phyloP scores from a whole-genome alignment of 2,797 vertebrate species.

The Lagorchestes hirsutus region DNA sequence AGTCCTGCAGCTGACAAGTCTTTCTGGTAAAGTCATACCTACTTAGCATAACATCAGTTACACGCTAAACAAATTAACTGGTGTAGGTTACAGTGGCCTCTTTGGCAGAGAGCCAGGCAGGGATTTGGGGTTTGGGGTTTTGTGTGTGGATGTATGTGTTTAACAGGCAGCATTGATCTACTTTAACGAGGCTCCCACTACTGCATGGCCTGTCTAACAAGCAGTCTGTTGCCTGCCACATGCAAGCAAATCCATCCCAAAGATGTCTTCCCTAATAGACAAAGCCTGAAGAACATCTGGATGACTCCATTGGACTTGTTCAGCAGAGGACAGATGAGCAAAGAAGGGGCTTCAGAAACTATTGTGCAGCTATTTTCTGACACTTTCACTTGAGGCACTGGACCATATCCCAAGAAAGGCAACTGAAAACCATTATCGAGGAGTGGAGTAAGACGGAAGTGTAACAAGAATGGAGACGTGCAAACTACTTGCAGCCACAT shows the following conservation, averaged over 20 bases:
- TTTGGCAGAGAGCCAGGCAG: slow-evolving; percentile 74
- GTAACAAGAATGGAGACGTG: slow-evolving; percentile 24
- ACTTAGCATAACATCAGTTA: slow-evolving; percentile 76
- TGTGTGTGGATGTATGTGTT: slow-evolving; percentile 78
- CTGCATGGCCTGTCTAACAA: slow-evolving; percentile 53
- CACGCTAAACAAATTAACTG: slow-evolving; percentile 71
- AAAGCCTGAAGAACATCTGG: slow-evolving; percentile 5
- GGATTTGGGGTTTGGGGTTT: slow-evolving; percentile 65
- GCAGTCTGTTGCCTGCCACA: slow-evolving; percentile 39
- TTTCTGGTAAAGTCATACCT: slow-evolving; percentile 70
- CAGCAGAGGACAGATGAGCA: neutral
- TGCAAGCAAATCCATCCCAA: slow-evolving; percentile 14
- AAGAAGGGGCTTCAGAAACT: neutral
- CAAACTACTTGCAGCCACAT: slow-evolving; percentile 5
- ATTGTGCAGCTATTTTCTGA: neutral
- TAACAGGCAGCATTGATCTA: slow-evolving; percentile 66
- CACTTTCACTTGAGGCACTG: slow-evolving; percentile 19
- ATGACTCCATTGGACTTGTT: neutral
- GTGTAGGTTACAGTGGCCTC: slow-evolving; percentile 65
- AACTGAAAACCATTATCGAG: neutral
- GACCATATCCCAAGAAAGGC: slow-evolving; percentile 20
- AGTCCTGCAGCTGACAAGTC: slow-evolving; percentile 65
- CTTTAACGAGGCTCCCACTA: slow-evolving; percentile 53
- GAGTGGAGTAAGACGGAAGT: slow-evolving; percentile 20
- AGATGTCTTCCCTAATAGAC: slow-evolving; percentile 59